Base-by-base conservation (phyloP, 1,140 invertebrate genomes). In the Zaprionus davidi region DNA sequence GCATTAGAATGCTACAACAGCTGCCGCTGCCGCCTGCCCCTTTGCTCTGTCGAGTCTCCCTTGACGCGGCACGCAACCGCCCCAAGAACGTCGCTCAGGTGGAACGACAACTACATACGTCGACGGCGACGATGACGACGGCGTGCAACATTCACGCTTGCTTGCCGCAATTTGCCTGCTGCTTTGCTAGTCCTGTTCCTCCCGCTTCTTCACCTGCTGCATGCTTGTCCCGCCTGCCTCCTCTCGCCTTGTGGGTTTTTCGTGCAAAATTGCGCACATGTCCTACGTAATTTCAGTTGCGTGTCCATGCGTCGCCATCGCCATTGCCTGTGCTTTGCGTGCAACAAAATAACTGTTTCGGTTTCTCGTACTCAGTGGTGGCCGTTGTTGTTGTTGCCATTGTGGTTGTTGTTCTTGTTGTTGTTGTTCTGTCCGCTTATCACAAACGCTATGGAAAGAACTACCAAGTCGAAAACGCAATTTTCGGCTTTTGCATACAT, bases 1-100 rank as follows among this genome's bases (percentile, higher is more conserved):
- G 82, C 82, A 88, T 88, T 88, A 84, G 84, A 84, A 88, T 78
- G 80, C 65, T 75, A 75, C 76, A 81, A 87, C 83, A 87, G 80
- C 83, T 83, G 84, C 79, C 67, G 20, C 60, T 71, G 53, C 70
- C 51, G 38, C 67, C 28, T 44, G 62, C 58, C 62, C 58, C 63
- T 56, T 44, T 38, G 41, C 20, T 24, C 55, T 64, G 22, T 38
- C 15, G 34, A 41, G 63, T 72, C 73, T 70, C 57, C 65, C 53
- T 70, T 59, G 62, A 28, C 24, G 38, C 58, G 22, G 34, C 76
- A 74, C 77, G 74, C 36, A 34, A 67, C 57, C 58, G 63, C 69
- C 73, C 81, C 76, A 77, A 66, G 73, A 81, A 78, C 55, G 70
- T 78, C 78, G 81, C 79, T 88, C 84, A 88, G 84, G 84, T 88